These are phyloP conservation scores for Spilarctia lutea DNA, from an alignment of 2,888 invertebrate genomes.

Conservation along the genomic window DNA sequence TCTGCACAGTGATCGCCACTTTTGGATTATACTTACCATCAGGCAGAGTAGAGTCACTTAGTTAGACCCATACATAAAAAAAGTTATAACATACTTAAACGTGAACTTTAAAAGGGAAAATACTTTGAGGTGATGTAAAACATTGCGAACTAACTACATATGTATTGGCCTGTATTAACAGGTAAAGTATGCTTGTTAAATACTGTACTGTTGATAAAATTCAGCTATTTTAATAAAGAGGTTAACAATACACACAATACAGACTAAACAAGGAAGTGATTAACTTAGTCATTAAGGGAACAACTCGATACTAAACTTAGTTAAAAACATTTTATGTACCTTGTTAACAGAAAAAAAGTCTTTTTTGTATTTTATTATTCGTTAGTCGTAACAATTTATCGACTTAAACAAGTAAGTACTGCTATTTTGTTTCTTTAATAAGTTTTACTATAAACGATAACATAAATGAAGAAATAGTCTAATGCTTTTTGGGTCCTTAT, in stretches of 20 bases:
- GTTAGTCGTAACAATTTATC: not conserved
- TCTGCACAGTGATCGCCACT: no score
- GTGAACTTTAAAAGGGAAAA: not conserved
- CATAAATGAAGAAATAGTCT: no score
- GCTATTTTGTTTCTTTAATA: not conserved
- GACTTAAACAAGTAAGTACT: not conserved
- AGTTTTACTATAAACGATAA: not conserved
- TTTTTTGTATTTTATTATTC: not conserved
- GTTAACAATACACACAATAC: not conserved
- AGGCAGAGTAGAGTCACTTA: no score
- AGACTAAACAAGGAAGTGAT: not conserved
- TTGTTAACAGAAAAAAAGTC: conserved; percentile 4
- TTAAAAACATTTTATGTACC: conserved; percentile 6
- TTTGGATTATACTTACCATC: no score
- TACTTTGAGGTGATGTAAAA: not conserved
- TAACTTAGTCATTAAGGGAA: not conserved
- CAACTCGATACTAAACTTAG: not conserved
- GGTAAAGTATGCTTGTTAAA: conserved; percentile 10
- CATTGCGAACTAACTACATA: not conserved
- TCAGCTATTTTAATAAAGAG: conserved; percentile 1
- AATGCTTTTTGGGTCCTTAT: no score
- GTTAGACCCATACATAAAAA: no score
- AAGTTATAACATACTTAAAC: not conserved
- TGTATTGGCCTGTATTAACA: not conserved
- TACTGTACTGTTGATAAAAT: conserved; percentile 2